Percentiles rank a stretch among this genome's conserved stretches.
These are phyloP conservation scores for Caenorhabditis wallacei DNA, from an alignment of 2,888 invertebrate genomes.

Conservation along the genomic window DNA sequence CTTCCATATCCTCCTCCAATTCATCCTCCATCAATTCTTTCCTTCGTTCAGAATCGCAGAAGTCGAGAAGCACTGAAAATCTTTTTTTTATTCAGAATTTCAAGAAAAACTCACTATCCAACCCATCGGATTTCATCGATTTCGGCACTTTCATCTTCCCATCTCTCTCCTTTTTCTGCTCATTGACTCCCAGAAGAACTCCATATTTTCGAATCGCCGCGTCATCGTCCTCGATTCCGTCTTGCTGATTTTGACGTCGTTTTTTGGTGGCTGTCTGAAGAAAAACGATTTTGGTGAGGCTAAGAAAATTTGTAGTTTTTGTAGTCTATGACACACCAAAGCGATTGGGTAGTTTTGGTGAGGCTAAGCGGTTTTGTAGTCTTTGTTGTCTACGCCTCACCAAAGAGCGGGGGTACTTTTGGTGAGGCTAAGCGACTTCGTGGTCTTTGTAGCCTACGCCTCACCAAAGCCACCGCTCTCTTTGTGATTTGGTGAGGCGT, in stretches of 20 bases:
- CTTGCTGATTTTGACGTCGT: slow-evolving; percentile 29
- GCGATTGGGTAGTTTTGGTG: too few species aligned
- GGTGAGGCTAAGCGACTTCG: too few species aligned
- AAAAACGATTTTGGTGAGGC: background rate
- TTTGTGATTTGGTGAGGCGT: too few species aligned
- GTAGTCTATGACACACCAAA: too few species aligned
- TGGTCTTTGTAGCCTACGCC: too few species aligned
- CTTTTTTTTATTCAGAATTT: background rate
- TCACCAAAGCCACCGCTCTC: too few species aligned
- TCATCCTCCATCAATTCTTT: slow-evolving; percentile 57
- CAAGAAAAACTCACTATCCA: slow-evolving; percentile 62
- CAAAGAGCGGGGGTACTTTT: background rate
- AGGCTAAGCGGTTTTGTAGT: background rate
- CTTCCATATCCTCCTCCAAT: slow-evolving; percentile 27
- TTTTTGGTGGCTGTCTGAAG: slow-evolving; percentile 37
- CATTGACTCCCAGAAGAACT: slow-evolving; percentile 53
- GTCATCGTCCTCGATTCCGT: slow-evolving; percentile 60
- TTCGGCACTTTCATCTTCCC: slow-evolving; percentile 61
- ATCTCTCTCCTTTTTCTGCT: slow-evolving; percentile 56
- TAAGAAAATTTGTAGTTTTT: too few species aligned
- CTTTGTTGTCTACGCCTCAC: background rate
- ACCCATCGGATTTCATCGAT: slow-evolving; percentile 64
- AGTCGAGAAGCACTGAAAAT: slow-evolving; percentile 59
- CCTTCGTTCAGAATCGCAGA: slow-evolving; percentile 62
- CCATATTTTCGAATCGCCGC: slow-evolving; percentile 64